Conservation (phyloP, 2,797 vertebrate genomes). For the Rhinatrema bivittatum region DNA sequence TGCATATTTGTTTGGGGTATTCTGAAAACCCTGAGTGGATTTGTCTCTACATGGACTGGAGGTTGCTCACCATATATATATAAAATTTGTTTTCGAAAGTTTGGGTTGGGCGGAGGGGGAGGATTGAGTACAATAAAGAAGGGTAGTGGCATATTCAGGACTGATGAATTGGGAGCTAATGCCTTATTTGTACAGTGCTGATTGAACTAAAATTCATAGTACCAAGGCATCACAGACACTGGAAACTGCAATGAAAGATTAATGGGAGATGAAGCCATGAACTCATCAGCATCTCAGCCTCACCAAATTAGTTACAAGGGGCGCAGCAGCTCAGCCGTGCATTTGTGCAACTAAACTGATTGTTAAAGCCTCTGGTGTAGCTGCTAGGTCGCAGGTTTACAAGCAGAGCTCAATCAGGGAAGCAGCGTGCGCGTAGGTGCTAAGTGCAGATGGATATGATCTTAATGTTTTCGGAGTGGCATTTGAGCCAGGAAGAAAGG, state of each 20-base stretch:
- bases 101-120: too few species aligned
- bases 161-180: too few species aligned
- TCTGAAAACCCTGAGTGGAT: too few species aligned
- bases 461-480: neutral
- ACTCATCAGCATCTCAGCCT: conserved; percentile 23
- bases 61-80: too few species aligned
- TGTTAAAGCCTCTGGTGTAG: neutral
- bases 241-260: conserved; percentile 35
- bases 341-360: conserved; percentile 8
- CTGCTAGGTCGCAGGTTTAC: too few species aligned
- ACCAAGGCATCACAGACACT: conserved; percentile 9
- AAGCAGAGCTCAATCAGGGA: neutral
- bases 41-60: too few species aligned
- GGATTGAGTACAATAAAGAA: too few species aligned
- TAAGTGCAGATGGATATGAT: neutral
- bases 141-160: too few species aligned
- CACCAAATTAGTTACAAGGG: conserved; percentile 25
- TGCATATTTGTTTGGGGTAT: too few species aligned
- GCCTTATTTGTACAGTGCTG: too few species aligned
- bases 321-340: conserved; percentile 16
- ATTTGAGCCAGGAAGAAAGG: conserved; percentile 1
- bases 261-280: conserved; percentile 37
- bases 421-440: neutral
- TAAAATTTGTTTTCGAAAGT: too few species aligned
- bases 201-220: conserved; percentile 14